Evolutionary conservation across 1,140 invertebrate genomes (phyloP), one percentile per base, ranked within the genome.

Genomic region (Solen grandis): DNA sequence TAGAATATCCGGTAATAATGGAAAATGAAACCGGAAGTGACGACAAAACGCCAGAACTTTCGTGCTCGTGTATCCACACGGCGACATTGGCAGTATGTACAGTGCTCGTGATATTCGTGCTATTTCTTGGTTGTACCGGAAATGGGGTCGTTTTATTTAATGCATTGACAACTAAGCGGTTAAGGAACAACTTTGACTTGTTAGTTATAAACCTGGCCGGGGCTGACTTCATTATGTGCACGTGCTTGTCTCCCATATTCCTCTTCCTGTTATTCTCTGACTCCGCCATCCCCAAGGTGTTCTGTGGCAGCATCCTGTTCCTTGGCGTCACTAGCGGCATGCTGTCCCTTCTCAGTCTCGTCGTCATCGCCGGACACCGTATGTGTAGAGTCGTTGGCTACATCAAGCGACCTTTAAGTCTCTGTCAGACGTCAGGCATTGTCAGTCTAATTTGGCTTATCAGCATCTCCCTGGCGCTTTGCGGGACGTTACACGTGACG

Each of bases 241-340:
- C 83, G 13, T 85, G 84, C 59, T 63, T 89, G 22, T 79, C 88
- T 0, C 88, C 88, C 1, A 81, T 85, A 16, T 89, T 87, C 65
- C 72, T 89, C 13, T 85, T 84, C 55, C 57, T 88, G 13, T 79
- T 89, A 38, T 89, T 86, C 69, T 68, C 80, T 0, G 78, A 85
- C 33, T 86, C 86, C 13, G 85, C 84, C 8, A 70, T 81, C 1
- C 86, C 86, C 2, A 81, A 68, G 50, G 70, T 86, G 36, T 89
- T 89, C 57, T 89, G 88, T 66, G 85, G 86, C 10, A 84, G 83
- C 46, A 84, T 87, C 36, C 50, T 88, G 27, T 87, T 89, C 60
- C 52, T 85, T 2, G 84, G 84, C 16, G 84, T 85, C 3, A 65
- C 76, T n/a, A 87, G 87, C 76, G 86, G 84, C 13, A 77, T 88